Evolutionary conservation across 53 echinoderm and acorn worm species (phyloP).

Genomic region (Holothuria leucospilota): DNA sequence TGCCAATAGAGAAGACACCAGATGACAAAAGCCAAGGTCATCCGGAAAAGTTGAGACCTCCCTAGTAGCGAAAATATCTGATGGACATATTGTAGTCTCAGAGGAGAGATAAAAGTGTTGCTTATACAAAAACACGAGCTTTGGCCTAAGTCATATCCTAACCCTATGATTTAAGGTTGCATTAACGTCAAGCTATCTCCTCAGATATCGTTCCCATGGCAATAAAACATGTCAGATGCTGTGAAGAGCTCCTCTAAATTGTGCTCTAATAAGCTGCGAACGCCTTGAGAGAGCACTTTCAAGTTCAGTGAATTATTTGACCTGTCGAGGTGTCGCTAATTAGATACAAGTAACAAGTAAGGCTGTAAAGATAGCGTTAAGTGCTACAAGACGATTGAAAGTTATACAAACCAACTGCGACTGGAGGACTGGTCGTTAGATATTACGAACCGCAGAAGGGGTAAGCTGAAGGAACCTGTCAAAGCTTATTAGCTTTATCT

Average conservation of each 20-base stretch:
- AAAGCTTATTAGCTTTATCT: no score
- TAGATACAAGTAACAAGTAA: constrained; percentile 30
- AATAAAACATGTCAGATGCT: constrained; percentile 37
- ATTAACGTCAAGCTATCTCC: constrained; percentile 38
- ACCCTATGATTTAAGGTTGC: constrained; percentile 24
- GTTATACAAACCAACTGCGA: neutral
- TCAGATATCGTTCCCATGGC: constrained; percentile 38
- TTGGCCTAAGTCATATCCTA: constrained; percentile 5
- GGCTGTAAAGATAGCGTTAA: constrained; percentile 9
- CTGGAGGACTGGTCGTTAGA: neutral
- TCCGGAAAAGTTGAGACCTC: constrained; percentile 14
- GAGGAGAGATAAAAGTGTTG: constrained; percentile 18
- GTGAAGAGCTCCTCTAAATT: constrained; percentile 35
- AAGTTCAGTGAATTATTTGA: constrained; percentile 22
- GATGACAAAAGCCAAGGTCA: constrained; percentile 30
- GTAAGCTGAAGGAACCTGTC: no score
- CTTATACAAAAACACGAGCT: neutral
- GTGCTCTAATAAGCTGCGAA: neutral
- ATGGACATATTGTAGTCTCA: constrained; percentile 3
- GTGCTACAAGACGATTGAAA: constrained; percentile 16
- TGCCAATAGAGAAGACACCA: no score
- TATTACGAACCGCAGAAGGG: no score
- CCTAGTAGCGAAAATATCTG: constrained; percentile 13
- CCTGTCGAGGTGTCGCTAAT: constrained; percentile 18
- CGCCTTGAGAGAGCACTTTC: neutral